Evolutionary conservation across 1,140 invertebrate genomes (phyloP).

Genomic region (Hycleus phaleratus): DNA sequence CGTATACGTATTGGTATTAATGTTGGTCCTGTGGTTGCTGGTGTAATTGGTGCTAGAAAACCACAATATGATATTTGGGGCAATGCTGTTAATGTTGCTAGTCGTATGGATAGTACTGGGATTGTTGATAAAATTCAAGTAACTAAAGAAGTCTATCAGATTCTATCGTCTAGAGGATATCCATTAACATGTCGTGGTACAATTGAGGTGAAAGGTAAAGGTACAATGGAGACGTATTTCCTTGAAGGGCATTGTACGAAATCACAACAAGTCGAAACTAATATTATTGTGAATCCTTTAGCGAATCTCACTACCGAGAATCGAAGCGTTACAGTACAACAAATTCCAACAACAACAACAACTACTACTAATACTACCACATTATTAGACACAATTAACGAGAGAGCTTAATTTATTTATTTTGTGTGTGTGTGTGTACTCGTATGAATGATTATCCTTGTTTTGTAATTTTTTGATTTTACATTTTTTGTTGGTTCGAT

Average conservation of each 20-base stretch:
- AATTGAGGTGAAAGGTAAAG: slow-evolving; percentile 89
- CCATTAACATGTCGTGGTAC: slow-evolving; percentile 69
- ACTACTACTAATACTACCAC: too few relatives aligned
- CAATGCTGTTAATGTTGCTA: slow-evolving; percentile 90
- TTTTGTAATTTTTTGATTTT: too few relatives aligned
- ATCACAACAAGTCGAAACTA: slow-evolving; percentile 20
- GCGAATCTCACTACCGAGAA: slow-evolving; percentile 16
- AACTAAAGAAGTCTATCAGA: slow-evolving; percentile 77
- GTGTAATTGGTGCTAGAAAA: slow-evolving; percentile 89
- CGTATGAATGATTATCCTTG: too few relatives aligned
- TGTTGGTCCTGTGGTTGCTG: slow-evolving; percentile 89
- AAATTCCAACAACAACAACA: slow-evolving; percentile 4
- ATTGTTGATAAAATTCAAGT: slow-evolving; percentile 79
- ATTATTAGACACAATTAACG: too few relatives aligned
- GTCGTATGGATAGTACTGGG: slow-evolving; percentile 81
- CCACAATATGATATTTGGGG: slow-evolving; percentile 92
- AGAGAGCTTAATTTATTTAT: too few relatives aligned
- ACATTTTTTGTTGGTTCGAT: too few relatives aligned
- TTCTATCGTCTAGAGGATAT: slow-evolving; percentile 66
- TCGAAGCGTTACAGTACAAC: slow-evolving; percentile 5
- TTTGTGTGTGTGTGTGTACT: too few relatives aligned
- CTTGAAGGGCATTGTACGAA: slow-evolving; percentile 49
- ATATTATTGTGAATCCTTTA: slow-evolving; percentile 38
- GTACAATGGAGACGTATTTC: slow-evolving; percentile 91
- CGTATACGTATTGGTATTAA: slow-evolving; percentile 90